Evolutionary conservation across 2,888 invertebrate species (phyloP), one percentile per base, ranked within the genome.

Genomic region (Chelonus formosanus): DNA sequence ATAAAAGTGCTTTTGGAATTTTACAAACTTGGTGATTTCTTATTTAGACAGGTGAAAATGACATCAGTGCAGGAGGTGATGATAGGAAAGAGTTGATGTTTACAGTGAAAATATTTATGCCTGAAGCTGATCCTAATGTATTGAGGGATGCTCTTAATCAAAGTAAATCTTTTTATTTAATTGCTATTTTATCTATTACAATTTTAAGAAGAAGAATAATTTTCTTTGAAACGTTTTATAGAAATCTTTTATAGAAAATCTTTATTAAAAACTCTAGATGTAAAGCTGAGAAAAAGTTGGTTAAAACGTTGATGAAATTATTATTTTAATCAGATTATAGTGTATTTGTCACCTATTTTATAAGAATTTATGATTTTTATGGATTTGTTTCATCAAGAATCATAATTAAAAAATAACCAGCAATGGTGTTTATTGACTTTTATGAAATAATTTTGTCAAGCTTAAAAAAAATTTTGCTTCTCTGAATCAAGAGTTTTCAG

Each of bases 91-190:
- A 93, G 75, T 86, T 94, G 44, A 94, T 94, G 85, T 91, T 95
- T 74, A 93, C 93, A 47, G 91, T 94, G 1, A 96, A 97, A 85
- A 88, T 96, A 73, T 96, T 96, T 82, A 86, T 96, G 8, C 92
- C 92, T 71, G 89, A 89, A 74, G 88, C 90, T 65, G 89, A 91
- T 70, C 86, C 88, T 48, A 85, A 87, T 0, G 88, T 88, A 43
- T 83, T 96, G 60, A 87, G 85, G 5, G 90, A 94, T 75, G 93
- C 94, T 34, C 85, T 96, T 68, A 88, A 91, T 64, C 90, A 90
- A 85, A 90, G 93, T 93, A 20, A 20, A 74, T 34, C 10, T 3
- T 4, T 56, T 62, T 44, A 52, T 59, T 50, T 43, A n/a, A 54
- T 56, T 45, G 44, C 3, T 54, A 48, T 53, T 44, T 36, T 60